Conservation (phyloP, 2,797 vertebrate species). For the Petrocephalus schoutedeni region DNA sequence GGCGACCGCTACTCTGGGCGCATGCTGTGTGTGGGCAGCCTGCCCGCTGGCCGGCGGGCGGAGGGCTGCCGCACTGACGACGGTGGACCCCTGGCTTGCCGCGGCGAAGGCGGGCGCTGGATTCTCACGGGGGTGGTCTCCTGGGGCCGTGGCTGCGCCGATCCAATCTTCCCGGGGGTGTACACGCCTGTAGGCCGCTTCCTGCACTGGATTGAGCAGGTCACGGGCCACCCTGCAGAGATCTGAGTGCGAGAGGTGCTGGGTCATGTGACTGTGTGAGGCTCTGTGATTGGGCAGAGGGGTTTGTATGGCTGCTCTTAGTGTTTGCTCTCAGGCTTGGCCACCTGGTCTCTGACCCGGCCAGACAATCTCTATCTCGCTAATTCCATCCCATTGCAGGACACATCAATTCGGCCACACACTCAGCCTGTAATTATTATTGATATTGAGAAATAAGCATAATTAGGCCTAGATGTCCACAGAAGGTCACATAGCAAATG, state of each 20-base stretch:
- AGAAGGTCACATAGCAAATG: background rate
- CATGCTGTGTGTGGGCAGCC: constrained; percentile 83
- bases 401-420: background rate
- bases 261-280: background rate
- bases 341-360: background rate
- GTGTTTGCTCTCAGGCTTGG: background rate
- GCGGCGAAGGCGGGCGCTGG: constrained; percentile 70
- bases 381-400: background rate
- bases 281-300: background rate
- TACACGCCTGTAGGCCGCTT: constrained; percentile 84
- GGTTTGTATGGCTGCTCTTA: background rate
- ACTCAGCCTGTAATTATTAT: background rate
- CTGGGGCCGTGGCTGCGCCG: constrained; percentile 76
- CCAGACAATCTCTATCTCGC: background rate
- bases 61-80: constrained; percentile 82
- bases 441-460: background rate
- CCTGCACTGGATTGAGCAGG: constrained; percentile 77
- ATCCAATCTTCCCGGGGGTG: constrained; percentile 74
- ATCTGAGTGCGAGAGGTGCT: constrained; percentile 31
- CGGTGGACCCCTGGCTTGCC: constrained; percentile 82
- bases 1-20: constrained; percentile 78
- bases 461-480: background rate
- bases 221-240: constrained; percentile 48
- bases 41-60: constrained; percentile 72
- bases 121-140: constrained; percentile 77